Evolutionary conservation across 1,140 invertebrate genomes (phyloP).

Genomic region (Branchinecta lindahli): DNA sequence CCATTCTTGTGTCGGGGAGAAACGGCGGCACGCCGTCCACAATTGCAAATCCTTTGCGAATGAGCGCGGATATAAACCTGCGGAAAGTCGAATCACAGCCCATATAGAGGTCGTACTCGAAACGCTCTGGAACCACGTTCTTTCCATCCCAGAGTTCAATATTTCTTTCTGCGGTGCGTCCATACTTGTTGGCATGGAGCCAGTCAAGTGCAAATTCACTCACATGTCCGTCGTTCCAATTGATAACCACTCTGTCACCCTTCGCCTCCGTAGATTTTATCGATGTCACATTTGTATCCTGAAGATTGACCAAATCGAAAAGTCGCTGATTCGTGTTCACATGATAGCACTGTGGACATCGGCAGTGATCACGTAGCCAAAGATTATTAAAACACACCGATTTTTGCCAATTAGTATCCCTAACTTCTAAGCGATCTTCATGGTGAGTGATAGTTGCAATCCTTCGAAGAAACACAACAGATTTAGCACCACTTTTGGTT

Average conservation of each 20-base stretch:
- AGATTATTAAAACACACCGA: conserved; percentile 2
- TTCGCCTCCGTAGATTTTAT: neutral
- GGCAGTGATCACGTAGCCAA: conserved; percentile 38
- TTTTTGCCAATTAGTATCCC: neutral
- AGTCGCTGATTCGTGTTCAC: conserved; percentile 31
- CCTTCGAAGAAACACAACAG: too few relatives aligned
- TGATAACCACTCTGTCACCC: neutral
- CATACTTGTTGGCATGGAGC: conserved; percentile 30
- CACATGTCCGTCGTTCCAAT: conserved; percentile 34
- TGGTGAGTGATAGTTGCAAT: neutral
- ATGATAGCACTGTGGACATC: conserved; percentile 34
- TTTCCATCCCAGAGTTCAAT: conserved; percentile 21
- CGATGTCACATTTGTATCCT: neutral
- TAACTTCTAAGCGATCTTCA: neutral
- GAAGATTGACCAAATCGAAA: conserved; percentile 31
- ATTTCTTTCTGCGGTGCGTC: conserved; percentile 18
- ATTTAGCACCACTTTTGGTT: too few relatives aligned
- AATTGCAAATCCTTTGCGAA: conserved; percentile 17
- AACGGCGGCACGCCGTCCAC: conserved; percentile 32
- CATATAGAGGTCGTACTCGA: conserved; percentile 29
- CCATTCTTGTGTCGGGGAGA: conserved; percentile 36
- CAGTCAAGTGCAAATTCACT: conserved; percentile 32
- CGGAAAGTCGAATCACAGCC: conserved; percentile 26
- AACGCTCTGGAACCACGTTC: conserved; percentile 25
- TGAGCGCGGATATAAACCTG: conserved; percentile 11